These are phyloP conservation scores for Diarsia brunnea DNA, from an alignment of 2,888 invertebrate genomes.

Conservation along the genomic window DNA sequence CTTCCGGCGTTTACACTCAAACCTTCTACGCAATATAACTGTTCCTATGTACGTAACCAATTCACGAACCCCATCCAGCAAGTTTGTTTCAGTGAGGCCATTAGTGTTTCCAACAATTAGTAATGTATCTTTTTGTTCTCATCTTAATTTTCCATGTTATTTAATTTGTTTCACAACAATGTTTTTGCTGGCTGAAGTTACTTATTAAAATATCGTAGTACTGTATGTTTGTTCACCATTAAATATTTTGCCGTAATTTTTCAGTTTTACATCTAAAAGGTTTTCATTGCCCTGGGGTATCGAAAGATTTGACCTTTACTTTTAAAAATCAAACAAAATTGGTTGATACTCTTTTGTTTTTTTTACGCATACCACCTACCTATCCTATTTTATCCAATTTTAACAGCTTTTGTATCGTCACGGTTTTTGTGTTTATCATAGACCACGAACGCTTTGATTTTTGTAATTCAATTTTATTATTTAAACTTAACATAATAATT, in stretches of 20 bases:
- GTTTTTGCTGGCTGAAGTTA: constrained; percentile 16
- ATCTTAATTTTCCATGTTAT: constrained; percentile 8
- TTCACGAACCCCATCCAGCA: neutral
- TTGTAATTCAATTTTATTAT: neutral
- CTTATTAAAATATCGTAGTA: constrained; percentile 15
- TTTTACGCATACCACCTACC: neutral
- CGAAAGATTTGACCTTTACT: neutral
- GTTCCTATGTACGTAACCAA: neutral
- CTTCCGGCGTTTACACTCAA: too few species aligned
- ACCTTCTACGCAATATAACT: too few species aligned
- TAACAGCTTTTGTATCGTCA: neutral
- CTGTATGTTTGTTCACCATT: neutral
- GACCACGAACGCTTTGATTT: neutral
- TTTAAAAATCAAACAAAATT: neutral
- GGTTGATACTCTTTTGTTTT: neutral
- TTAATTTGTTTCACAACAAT: constrained; percentile 10
- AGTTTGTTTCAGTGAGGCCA: constrained; percentile 10
- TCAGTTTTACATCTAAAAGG: neutral
- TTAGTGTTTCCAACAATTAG: constrained; percentile 36
- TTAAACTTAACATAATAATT: too few species aligned
- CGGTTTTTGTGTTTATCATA: neutral
- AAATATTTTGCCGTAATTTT: neutral
- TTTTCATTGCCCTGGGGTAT: neutral
- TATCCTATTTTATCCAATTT: neutral
- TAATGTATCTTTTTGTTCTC: constrained; percentile 17